Conservation (phyloP, 53 echinoderm and acorn worm species). For the Stichopus horrens region DNA sequence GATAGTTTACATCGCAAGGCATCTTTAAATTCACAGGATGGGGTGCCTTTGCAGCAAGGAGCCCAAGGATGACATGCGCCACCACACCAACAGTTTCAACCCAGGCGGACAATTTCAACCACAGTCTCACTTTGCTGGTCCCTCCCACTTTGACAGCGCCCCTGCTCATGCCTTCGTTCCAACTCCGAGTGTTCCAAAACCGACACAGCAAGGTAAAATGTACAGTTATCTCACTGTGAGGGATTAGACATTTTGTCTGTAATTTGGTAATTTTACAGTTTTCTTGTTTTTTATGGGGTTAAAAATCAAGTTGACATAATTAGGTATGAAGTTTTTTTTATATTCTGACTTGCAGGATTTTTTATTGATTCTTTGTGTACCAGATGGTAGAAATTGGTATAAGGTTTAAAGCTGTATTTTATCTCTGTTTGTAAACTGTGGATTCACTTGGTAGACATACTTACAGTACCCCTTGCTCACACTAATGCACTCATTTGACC, state of each 20-base stretch:
- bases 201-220: not conserved
- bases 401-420: too few relatives aligned
- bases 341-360: too few relatives aligned
- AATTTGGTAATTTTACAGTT: too few relatives aligned
- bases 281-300: too few relatives aligned
- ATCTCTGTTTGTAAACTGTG: too few relatives aligned
- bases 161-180: conserved; percentile 1
- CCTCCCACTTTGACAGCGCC: not conserved
- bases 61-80: not conserved
- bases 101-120: not conserved
- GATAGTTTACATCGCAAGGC: not conserved
- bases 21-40: conserved; percentile 15
- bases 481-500: too few relatives aligned
- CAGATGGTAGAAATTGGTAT: too few relatives aligned
- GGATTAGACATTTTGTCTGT: not conserved
- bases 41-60: conserved; percentile 23
- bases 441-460: too few relatives aligned
- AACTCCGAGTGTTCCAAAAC: conserved; percentile 10
- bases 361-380: too few relatives aligned
- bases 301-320: too few relatives aligned
- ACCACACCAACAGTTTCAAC: not conserved
- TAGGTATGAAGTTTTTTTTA: too few relatives aligned
- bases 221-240: not conserved
- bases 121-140: not conserved
- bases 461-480: too few relatives aligned